Percentiles rank a stretch among this genome's conserved stretches.
These are phyloP conservation scores for Alca torda DNA, from an alignment of 2,797 vertebrate genomes.

Conservation along the genomic window DNA sequence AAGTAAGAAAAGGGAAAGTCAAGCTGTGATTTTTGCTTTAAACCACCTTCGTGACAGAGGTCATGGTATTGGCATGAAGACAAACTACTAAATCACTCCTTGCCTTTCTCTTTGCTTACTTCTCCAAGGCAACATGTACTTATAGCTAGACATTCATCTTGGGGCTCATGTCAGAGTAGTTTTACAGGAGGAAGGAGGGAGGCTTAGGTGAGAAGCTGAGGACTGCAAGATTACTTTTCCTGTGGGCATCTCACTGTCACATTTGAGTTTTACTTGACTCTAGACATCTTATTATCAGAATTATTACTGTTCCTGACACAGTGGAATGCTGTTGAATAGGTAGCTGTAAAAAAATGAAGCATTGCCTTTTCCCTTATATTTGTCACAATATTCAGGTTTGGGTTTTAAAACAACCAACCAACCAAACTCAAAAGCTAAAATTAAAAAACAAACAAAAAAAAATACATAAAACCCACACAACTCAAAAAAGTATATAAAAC, in stretches of 20 bases:
- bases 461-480: rapidly evolving
- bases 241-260: not conserved
- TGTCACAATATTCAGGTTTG: not conserved
- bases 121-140: constrained; percentile 14
- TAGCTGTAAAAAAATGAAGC: not conserved
- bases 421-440: not conserved
- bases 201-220: not conserved
- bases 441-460: no score
- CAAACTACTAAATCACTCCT: constrained; percentile 19
- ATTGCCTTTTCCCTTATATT: not conserved
- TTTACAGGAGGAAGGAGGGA: not conserved
- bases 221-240: constrained; percentile 13
- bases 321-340: not conserved
- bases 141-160: constrained; percentile 29
- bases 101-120: constrained; percentile 7
- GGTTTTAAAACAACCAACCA: not conserved
- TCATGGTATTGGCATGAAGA: not conserved
- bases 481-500: not conserved
- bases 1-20: not conserved
- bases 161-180: constrained; percentile 8
- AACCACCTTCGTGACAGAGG: not conserved
- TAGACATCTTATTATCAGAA: not conserved
- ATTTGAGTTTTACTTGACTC: constrained; percentile 10
- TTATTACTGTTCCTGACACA: not conserved
- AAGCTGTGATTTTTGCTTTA: constrained; percentile 21